phyloP scores from a whole-genome alignment of 2,888 invertebrate genomes.

The Muscina levida region DNA sequence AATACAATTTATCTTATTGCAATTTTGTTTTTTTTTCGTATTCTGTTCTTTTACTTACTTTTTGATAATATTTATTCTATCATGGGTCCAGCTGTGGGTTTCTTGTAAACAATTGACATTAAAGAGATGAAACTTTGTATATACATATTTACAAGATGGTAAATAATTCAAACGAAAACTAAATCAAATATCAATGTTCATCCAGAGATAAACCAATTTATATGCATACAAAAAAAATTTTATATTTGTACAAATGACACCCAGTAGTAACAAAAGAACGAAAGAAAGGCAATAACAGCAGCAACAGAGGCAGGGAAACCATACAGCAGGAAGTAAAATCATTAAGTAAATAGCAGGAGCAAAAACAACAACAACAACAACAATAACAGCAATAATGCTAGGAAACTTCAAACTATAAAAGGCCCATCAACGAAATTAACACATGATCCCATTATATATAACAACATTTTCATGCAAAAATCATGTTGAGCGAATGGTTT shows the following conservation, averaged over 20 bases:
- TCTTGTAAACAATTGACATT: neutral
- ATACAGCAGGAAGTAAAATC: slow-evolving; percentile 7
- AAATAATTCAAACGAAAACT: neutral
- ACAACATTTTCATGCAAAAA: slow-evolving; percentile 28
- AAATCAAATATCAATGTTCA: slow-evolving; percentile 13
- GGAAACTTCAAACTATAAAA: slow-evolving; percentile 37
- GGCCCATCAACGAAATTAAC: slow-evolving; percentile 42
- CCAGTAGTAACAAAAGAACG: slow-evolving; percentile 14
- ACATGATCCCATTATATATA: slow-evolving; percentile 49
- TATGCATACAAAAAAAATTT: slow-evolving; percentile 43
- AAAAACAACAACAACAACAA: neutral
- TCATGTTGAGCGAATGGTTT: slow-evolving; percentile 10
- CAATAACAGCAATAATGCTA: neutral
- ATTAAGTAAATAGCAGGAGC: slow-evolving; percentile 4
- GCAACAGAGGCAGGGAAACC: slow-evolving; percentile 3
- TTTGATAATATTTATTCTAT: slow-evolving; percentile 4
- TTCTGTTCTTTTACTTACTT: no score
- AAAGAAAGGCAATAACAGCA: neutral
- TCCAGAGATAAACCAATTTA: neutral
- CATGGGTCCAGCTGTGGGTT: slow-evolving; percentile 17
- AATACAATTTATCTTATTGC: slow-evolving; percentile 63
- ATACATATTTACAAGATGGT: neutral
- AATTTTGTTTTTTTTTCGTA: no score
- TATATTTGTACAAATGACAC: slow-evolving; percentile 24
- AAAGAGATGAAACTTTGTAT: neutral